Evolutionary conservation across 2,113 vertebrate species (phyloP), one percentile per base, ranked within the genome.

Genomic region (Ceratotherium simum): DNA sequence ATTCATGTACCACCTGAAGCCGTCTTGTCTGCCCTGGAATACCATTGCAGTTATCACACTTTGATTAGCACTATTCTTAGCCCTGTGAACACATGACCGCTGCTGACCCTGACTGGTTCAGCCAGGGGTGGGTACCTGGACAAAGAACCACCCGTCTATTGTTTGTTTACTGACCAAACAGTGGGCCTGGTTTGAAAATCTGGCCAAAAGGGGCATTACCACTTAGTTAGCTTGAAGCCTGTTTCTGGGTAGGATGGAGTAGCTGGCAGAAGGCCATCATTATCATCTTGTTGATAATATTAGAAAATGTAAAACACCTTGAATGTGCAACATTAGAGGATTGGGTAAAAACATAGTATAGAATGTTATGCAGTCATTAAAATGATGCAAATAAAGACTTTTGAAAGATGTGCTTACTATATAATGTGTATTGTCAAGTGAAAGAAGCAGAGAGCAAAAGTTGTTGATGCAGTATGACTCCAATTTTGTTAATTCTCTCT

Each of bases 381-480:
- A 91, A 42, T 72, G 27, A 73, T 93, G 18, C 11, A 78, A 90
- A 46, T 60, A 95, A 79, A 92, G 48, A 87, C 17, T 23, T 93
- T 91, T 65, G 54, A 88, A 94, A 69, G 46, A 20, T 36, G 46
- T 54, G 33, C 29, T 80, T 56, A 21, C 69, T 29, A 23, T 83
- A 48, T 48, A 89, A 18, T 21, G 16, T 60, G 21, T 69, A 72
- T 33, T 78, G 6, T 75, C 62, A 36, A 91, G 56, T 89, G 31
- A 79, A 87, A 83, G 48, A 95, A 65, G 11, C 48, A 39, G 84
- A 79, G 8, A 82, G 39, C 20, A 78, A 67, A 51, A 51, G 36
- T n/a, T 78, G 6, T 70, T 88, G 70, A 65, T 58, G 31, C 6
- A 48, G 5, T 42, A 51, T 67, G 21, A 73, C 70, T 88, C 73